phyloP scores from a whole-genome alignment of 2,888 invertebrate genomes.

The Aspidiotus rigidus region DNA sequence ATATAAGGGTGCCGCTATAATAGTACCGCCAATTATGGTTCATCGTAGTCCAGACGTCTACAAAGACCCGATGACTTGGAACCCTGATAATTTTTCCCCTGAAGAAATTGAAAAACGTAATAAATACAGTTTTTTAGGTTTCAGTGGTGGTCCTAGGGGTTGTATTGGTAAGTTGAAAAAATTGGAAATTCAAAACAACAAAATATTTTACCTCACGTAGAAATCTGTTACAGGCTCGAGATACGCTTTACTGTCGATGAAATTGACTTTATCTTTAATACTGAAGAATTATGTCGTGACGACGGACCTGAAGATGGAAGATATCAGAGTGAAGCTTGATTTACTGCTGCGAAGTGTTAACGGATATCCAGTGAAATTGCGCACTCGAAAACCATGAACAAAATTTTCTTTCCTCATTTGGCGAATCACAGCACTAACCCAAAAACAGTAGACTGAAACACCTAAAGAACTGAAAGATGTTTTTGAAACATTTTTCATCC shows the following conservation, averaged over 20 bases:
- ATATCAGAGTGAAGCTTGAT: constrained; percentile 37
- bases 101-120: constrained; percentile 36
- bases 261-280: constrained; percentile 36
- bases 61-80: constrained; percentile 36
- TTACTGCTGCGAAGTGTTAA: constrained; percentile 36
- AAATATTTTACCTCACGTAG: too few relatives aligned
- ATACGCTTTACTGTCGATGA: constrained; percentile 38
- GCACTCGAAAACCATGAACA: constrained; percentile 26
- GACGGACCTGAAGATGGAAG: constrained; percentile 36
- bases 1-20: constrained; percentile 35
- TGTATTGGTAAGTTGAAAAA: constrained; percentile 36
- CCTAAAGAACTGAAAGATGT: too few relatives aligned
- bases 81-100: constrained; percentile 37
- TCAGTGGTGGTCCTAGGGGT: constrained; percentile 38
- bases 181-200: too few relatives aligned
- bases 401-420: too few relatives aligned
- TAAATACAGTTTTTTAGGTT: constrained; percentile 37
- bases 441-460: too few relatives aligned
- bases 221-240: constrained; percentile 35
- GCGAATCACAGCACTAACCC: too few relatives aligned
- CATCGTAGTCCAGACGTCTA: constrained; percentile 36
- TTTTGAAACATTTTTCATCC: too few relatives aligned
- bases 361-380: constrained; percentile 36
- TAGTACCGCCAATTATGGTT: constrained; percentile 36
- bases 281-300: constrained; percentile 35